Conservation (phyloP, 1,140 invertebrate species). For the Drosophila athabasca region DNA sequence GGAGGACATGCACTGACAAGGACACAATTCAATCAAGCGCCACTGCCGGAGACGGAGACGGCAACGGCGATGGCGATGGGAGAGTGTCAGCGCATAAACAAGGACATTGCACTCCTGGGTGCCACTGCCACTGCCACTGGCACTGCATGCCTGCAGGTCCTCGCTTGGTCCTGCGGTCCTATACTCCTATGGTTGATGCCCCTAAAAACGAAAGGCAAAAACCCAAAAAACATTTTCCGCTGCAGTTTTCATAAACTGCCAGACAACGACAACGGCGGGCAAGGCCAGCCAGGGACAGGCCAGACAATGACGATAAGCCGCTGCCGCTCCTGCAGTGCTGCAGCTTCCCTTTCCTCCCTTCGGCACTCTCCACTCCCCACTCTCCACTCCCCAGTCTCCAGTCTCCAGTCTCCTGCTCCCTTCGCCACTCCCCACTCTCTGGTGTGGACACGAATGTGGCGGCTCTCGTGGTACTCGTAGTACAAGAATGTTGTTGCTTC, state of each 20-base stretch:
- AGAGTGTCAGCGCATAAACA: constrained; percentile 74
- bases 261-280: constrained; percentile 46
- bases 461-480: constrained; percentile 1
- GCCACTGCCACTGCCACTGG: not conserved
- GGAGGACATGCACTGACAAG: constrained; percentile 66
- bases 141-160: constrained; percentile 18
- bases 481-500: constrained; percentile 41
- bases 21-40: constrained; percentile 79
- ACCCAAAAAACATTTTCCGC: constrained; percentile 64
- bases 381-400: too few species aligned
- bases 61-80: too few species aligned
- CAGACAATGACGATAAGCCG: constrained; percentile 77
- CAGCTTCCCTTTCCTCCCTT: constrained; percentile 9
- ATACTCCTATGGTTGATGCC: not conserved
- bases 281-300: constrained; percentile 24
- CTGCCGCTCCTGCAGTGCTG: constrained; percentile 45
- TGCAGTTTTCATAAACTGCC: constrained; percentile 79
- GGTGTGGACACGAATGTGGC: not conserved
- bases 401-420: too few species aligned
- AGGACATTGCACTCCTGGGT: constrained; percentile 78
- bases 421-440: too few species aligned
- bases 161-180: not conserved
- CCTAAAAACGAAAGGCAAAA: constrained; percentile 9
- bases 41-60: constrained; percentile 31
- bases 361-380: too few species aligned